Conservation (phyloP, 2,797 vertebrate species). For the Phoeniculus purpureus region DNA sequence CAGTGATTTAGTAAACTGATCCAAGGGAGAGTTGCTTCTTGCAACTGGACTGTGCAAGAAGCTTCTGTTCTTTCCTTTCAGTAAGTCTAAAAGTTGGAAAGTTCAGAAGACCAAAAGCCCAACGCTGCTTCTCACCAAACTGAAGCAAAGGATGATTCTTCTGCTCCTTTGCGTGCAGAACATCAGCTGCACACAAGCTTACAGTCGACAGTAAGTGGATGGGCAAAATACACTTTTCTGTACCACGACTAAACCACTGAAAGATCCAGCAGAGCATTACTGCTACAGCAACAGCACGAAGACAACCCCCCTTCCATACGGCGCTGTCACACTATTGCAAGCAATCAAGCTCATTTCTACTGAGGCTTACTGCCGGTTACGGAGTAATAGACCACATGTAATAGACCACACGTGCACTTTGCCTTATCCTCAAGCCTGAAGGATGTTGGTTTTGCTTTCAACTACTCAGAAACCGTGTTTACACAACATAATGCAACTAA, state of each 20-base stretch:
- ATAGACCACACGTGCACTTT: not conserved
- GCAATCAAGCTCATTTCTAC: not conserved
- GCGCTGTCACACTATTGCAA: not conserved
- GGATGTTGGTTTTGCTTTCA: not conserved
- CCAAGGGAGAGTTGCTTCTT: not conserved
- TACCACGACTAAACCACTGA: not conserved
- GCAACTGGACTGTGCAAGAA: not conserved
- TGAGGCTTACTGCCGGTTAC: not conserved
- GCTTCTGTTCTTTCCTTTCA: not conserved
- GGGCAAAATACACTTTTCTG: not conserved
- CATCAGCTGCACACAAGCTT: not conserved
- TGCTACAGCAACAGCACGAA: not conserved
- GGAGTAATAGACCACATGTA: not conserved
- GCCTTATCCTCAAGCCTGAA: not conserved
- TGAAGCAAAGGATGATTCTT: not conserved
- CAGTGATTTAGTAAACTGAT: not conserved
- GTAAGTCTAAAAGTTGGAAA: not conserved
- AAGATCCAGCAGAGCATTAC: not conserved
- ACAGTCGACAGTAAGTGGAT: fast-evolving
- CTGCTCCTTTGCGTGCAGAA: not conserved
- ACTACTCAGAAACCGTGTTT: not conserved
- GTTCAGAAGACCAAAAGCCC: not conserved
- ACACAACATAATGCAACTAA: not conserved
- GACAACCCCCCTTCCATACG: not conserved
- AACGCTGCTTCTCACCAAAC: not conserved